phyloP scores from a whole-genome alignment of 2,797 vertebrate species.

The Eulemur albifrons region DNA sequence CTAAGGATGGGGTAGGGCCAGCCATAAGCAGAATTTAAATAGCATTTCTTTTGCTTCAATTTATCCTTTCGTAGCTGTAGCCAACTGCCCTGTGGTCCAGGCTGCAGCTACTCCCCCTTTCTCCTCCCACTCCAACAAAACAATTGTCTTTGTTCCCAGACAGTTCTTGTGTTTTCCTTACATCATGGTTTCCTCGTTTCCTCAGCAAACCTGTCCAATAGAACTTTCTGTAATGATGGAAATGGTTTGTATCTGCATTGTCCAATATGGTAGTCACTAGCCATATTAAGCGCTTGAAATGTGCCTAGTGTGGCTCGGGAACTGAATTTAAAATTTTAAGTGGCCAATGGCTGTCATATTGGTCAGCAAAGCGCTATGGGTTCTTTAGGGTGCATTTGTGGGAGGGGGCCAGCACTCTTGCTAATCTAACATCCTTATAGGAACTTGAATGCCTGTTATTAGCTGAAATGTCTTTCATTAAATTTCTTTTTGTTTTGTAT shows the following conservation, averaged over 20 bases:
- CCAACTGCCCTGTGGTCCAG: too few species aligned
- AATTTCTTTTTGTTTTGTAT: not conserved
- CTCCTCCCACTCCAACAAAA: too few species aligned
- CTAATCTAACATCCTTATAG: not conserved
- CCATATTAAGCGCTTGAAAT: not conserved
- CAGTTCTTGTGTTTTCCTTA: not conserved
- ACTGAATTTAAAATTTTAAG: not conserved
- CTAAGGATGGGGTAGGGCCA: not conserved
- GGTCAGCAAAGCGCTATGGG: not conserved
- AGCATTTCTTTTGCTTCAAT: not conserved
- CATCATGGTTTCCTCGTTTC: not conserved
- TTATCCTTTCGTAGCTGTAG: not conserved
- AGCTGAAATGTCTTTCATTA: not conserved
- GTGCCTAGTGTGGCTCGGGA: not conserved
- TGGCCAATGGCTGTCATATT: not conserved
- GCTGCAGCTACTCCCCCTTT: not conserved
- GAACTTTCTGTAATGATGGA: not conserved
- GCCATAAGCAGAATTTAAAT: not conserved
- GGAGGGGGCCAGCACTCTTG: not conserved
- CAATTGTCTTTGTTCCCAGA: not conserved
- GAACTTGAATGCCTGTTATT: not conserved
- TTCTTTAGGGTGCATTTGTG: not conserved
- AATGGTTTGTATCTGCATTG: not conserved
- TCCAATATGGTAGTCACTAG: not conserved
- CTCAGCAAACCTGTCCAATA: not conserved